phyloP scores from a whole-genome alignment of 2,797 vertebrate species.

The Pempheris klunzingeri region DNA sequence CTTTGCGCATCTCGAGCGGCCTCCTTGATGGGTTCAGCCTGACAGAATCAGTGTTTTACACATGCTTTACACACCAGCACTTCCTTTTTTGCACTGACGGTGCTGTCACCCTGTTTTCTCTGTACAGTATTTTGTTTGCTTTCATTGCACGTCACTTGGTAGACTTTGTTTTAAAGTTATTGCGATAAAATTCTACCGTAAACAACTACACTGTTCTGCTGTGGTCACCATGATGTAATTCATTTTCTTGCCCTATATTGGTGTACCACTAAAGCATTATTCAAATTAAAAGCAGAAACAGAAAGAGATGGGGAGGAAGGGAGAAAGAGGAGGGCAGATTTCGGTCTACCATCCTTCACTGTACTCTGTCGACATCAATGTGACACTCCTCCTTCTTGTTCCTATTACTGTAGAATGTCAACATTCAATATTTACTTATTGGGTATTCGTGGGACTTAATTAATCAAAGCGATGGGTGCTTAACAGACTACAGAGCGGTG shows the following conservation, averaged over 20 bases:
- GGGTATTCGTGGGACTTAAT: constrained; percentile 68
- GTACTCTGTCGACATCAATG: constrained; percentile 40
- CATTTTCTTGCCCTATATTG: constrained; percentile 64
- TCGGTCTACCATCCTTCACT: constrained; percentile 67
- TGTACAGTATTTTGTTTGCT: constrained; percentile 2
- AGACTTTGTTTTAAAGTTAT: constrained; percentile 52
- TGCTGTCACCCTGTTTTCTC: constrained; percentile 6
- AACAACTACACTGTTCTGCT: constrained; percentile 35
- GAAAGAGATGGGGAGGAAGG: constrained; percentile 52
- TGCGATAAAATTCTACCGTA: constrained; percentile 17
- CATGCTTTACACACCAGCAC: constrained; percentile 25
- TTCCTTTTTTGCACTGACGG: constrained; percentile 5
- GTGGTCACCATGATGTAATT: constrained; percentile 42
- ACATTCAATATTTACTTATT: constrained; percentile 78
- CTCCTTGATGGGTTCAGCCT: constrained; percentile 45
- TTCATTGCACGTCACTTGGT: constrained; percentile 34
- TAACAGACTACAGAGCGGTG: constrained; percentile 19
- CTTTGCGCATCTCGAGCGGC: constrained; percentile 55
- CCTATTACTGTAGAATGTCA: constrained; percentile 72
- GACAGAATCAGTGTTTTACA: constrained; percentile 31
- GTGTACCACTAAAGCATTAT: constrained; percentile 52
- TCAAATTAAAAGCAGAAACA: constrained; percentile 67
- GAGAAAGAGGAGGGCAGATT: constrained; percentile 57
- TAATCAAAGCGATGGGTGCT: constrained; percentile 66
- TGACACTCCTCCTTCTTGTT: constrained; percentile 71